These are phyloP conservation scores for Erynnis tages DNA, from an alignment of 2,888 invertebrate species.

Conservation along the genomic window DNA sequence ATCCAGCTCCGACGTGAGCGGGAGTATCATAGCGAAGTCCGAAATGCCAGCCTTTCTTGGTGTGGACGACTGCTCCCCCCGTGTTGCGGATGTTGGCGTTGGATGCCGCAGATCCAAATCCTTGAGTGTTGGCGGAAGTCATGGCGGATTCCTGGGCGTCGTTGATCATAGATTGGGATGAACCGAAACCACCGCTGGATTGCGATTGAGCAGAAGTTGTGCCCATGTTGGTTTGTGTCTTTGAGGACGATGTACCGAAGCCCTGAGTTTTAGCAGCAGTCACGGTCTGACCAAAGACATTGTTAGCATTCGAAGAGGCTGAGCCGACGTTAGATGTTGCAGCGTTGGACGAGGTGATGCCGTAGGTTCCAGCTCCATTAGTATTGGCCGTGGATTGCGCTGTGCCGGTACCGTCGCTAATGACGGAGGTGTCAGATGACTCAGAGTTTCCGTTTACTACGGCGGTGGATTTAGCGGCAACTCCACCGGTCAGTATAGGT, in stretches of 20 bases:
- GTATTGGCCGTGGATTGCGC: conserved; percentile 59
- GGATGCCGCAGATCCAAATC: conserved; percentile 51
- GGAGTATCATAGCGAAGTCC: conserved; percentile 60
- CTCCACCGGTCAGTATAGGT: conserved; percentile 29
- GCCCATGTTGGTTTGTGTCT: conserved; percentile 45
- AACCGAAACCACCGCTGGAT: conserved; percentile 43
- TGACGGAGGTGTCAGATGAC: conserved; percentile 50
- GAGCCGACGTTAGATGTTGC: conserved; percentile 50
- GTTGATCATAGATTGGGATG: conserved; percentile 45
- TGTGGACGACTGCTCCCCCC: conserved; percentile 47
- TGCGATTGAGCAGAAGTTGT: conserved; percentile 43
- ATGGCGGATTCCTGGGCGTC: conserved; percentile 42
- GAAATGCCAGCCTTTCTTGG: conserved; percentile 61
- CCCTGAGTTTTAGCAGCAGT: conserved; percentile 52
- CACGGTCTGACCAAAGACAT: conserved; percentile 46
- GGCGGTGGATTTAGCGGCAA: conserved; percentile 56
- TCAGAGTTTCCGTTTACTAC: conserved; percentile 48
- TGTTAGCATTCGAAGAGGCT: conserved; percentile 58
- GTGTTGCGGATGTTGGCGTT: conserved; percentile 51
- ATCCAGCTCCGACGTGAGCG: conserved; percentile 37
- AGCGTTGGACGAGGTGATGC: conserved; percentile 55
- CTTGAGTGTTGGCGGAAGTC: conserved; percentile 50
- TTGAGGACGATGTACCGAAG: conserved; percentile 49
- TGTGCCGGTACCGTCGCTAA: conserved; percentile 49
- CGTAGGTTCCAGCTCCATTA: conserved; percentile 47